Evolutionary conservation across 2,797 vertebrate genomes (phyloP), one percentile per base, ranked within the genome.

Genomic region (Microctenopoma lineatum): DNA sequence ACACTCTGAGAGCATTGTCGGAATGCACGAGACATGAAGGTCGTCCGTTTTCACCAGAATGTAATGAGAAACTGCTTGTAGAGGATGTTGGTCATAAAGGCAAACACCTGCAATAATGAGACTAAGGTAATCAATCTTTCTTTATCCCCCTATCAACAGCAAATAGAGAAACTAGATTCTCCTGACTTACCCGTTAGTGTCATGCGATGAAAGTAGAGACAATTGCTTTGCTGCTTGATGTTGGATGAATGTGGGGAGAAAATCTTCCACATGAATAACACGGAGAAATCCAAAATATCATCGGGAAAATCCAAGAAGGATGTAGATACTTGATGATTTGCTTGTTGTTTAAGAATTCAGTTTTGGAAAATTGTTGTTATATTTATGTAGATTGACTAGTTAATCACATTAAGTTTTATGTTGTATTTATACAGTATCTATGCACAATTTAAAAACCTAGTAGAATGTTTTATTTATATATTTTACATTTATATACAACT

Each of bases 31-130:
- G 85, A 91, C 84, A 85, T 62, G 89, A 90, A 92, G 88, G 90
- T 88, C 89, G 74, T 86, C 80, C 80, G 84, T 67, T 76, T 87
- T 89, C 79, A 84, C 77, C 73, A 80, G 85, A 89, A 77, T 69
- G 86, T 92, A 93, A 94, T 92, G 77, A 91, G 89, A 94, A 93
- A 86, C 92, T 90, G 87, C 89, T 91, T 92, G 85, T 68, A 62
- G 85, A 88, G 81, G 87, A 89, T 72, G 41, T 61, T 54, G 77
- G 81, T 85, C 86, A 84, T 87, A 88, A 93, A 93, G 87, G 83
- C 90, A 92, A 92, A 93, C 94, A 95, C 94, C 93, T 95, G 94
- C 83, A 68, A 90, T 45, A 90, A 93, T 90, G 90, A 90, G 80
- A 83, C 86, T 55, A 62, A 75, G 73, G 73, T 84, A 84, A 93